These are phyloP conservation scores for Anhinga rufa DNA, from an alignment of 2,113 vertebrate genomes.

Conservation along the genomic window DNA sequence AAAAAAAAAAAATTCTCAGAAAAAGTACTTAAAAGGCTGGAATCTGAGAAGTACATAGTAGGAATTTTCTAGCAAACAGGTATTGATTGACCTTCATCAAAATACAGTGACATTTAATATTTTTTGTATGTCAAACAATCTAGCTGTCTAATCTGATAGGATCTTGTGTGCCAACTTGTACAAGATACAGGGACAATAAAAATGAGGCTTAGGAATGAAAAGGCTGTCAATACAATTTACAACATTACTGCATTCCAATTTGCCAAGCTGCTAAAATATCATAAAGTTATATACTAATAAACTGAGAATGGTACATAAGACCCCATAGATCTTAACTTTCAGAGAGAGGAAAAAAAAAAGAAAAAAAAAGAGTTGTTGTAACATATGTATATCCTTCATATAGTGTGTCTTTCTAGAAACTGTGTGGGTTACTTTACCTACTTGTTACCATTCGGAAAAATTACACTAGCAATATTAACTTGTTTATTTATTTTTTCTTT, in stretches of 20 bases:
- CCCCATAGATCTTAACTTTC: background rate
- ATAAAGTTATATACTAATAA: constrained; percentile 29
- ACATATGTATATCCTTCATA: background rate
- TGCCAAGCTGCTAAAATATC: constrained; percentile 32
- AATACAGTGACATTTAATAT: constrained; percentile 49
- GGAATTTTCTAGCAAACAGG: background rate
- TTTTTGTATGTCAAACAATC: constrained; percentile 29
- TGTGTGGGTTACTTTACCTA: background rate
- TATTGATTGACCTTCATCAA: constrained; percentile 50
- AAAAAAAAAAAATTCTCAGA: background rate
- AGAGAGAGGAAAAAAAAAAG: background rate
- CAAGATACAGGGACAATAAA: constrained; percentile 52
- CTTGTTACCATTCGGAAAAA: background rate
- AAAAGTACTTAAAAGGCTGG: background rate
- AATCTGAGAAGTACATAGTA: background rate
- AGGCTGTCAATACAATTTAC: constrained; percentile 62
- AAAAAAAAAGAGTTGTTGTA: background rate
- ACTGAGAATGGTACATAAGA: background rate
- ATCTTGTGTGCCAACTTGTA: constrained; percentile 53
- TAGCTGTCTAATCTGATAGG: constrained; percentile 31
- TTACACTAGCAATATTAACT: background rate
- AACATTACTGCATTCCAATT: constrained; percentile 20
- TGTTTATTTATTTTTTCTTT: background rate
- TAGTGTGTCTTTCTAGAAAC: background rate
- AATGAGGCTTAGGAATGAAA: constrained; percentile 52